These are phyloP conservation scores for Otolemur garnettii DNA, from an alignment of 2,113 vertebrate genomes.

Conservation along the genomic window DNA sequence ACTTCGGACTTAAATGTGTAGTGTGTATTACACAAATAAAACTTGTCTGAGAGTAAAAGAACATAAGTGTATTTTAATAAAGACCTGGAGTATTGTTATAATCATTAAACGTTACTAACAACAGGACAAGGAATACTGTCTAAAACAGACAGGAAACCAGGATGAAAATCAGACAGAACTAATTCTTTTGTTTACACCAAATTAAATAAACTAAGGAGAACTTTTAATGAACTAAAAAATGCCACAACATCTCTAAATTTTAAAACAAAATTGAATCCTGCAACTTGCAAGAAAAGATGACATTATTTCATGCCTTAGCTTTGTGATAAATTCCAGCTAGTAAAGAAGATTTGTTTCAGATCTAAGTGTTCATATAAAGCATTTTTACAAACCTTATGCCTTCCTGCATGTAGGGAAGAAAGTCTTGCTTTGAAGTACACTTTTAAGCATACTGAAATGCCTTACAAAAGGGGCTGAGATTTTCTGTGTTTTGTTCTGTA, in stretches of 20 bases:
- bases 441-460: not conserved
- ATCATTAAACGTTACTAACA: not conserved
- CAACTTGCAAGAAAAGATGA: not conserved
- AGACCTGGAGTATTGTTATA: not conserved
- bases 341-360: constrained; percentile 38
- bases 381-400: not conserved
- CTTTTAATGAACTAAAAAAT: constrained; percentile 24
- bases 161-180: constrained; percentile 74
- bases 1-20: constrained; percentile 5
- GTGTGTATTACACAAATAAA: constrained; percentile 29
- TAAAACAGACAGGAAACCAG: constrained; percentile 52
- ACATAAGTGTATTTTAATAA: not conserved
- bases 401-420: not conserved
- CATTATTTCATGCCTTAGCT: not conserved
- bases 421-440: not conserved
- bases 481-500: not conserved
- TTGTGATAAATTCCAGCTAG: constrained; percentile 7
- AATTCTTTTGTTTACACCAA: constrained; percentile 76
- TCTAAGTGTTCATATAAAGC: constrained; percentile 21
- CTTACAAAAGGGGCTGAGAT: not conserved
- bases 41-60: not conserved
- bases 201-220: not conserved
- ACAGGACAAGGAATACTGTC: not conserved
- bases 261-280: not conserved
- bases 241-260: constrained; percentile 8